A percentile compares a stretch with the other conserved stretches of the same genome.
Conservation (phyloP, 2,797 vertebrate species). For the Hafferia zeledoni region DNA sequence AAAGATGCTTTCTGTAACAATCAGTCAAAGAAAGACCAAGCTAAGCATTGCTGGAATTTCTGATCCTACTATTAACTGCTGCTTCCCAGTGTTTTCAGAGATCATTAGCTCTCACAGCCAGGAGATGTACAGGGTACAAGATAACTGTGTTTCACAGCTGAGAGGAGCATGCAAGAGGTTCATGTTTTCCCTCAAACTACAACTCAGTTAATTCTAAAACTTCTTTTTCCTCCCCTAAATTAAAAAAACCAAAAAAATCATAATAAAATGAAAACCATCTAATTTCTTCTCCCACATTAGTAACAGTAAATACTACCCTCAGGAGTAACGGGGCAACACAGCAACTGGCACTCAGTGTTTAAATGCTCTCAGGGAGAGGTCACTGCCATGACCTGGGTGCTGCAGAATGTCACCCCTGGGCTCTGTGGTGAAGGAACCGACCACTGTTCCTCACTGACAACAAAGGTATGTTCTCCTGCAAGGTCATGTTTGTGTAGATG, state of each 20-base stretch:
- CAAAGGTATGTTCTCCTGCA: background rate
- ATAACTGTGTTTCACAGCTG: background rate
- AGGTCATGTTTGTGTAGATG: background rate
- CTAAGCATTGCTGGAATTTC: background rate
- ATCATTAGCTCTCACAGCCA: background rate
- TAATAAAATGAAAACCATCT: background rate
- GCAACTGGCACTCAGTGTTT: background rate
- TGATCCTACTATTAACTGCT: background rate
- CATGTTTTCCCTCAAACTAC: background rate
- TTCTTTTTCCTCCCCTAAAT: fast-evolving
- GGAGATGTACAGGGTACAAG: background rate
- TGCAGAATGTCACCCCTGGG: background rate
- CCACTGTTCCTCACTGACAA: background rate
- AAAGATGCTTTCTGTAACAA: background rate
- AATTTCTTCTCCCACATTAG: background rate
- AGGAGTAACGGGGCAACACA: background rate
- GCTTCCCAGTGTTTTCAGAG: background rate
- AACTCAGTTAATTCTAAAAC: background rate
- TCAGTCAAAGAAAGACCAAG: background rate
- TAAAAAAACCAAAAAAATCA: background rate
- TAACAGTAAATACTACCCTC: background rate
- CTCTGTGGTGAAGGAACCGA: background rate
- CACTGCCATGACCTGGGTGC: background rate
- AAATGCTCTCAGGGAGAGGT: background rate
- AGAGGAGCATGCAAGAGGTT: fast-evolving